phyloP scores from a whole-genome alignment of 2,888 invertebrate species.

The Conus canariensis region DNA sequence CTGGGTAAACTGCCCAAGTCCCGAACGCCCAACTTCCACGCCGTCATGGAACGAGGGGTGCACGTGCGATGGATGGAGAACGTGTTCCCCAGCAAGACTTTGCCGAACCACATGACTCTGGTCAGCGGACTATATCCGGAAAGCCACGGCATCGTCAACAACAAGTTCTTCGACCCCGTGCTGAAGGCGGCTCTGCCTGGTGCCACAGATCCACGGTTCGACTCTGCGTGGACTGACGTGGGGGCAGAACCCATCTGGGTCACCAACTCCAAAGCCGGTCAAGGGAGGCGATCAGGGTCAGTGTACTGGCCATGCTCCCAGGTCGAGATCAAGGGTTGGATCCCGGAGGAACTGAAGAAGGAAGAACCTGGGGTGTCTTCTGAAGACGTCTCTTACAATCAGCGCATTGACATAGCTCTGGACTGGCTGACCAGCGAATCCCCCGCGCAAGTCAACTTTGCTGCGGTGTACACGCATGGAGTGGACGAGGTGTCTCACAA shows the following conservation, averaged over 20 bases:
- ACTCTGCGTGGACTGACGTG: constrained; percentile 79
- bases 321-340: constrained; percentile 79
- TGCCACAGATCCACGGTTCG: constrained; percentile 59
- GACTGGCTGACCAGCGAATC: constrained; percentile 70
- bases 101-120: constrained; percentile 87
- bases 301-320: constrained; percentile 86
- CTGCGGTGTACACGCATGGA: constrained; percentile 85
- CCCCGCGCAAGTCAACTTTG: constrained; percentile 83
- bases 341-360: constrained; percentile 55
- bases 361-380: constrained; percentile 74
- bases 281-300: constrained; percentile 82
- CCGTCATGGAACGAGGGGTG: constrained; percentile 82
- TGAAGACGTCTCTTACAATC: constrained; percentile 63
- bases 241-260: constrained; percentile 77
- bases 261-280: constrained; percentile 81
- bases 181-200: constrained; percentile 58
- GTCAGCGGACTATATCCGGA: constrained; percentile 83
- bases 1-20: constrained; percentile 79
- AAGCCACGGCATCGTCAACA: constrained; percentile 85
- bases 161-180: constrained; percentile 82
- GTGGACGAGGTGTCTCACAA: constrained; percentile 84
- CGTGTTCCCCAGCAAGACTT: constrained; percentile 83
- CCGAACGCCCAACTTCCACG: constrained; percentile 82
- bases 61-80: constrained; percentile 80
- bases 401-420: constrained; percentile 63